These are phyloP conservation scores for Tenthredo distinguenda DNA, from an alignment of 2,888 invertebrate species.

Conservation along the genomic window DNA sequence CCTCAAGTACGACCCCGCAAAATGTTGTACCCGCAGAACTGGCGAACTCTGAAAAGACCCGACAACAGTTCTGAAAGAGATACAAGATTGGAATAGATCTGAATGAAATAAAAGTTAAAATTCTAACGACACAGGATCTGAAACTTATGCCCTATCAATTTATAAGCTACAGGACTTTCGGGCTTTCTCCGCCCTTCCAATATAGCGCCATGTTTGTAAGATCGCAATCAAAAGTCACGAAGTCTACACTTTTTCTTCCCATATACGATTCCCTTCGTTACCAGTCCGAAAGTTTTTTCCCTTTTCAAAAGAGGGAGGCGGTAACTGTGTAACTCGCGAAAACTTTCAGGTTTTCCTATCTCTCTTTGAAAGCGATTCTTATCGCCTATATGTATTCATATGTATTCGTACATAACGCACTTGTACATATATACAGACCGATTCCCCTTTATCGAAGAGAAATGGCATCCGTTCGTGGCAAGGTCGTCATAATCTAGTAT, in stretches of 20 bases:
- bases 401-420: background rate
- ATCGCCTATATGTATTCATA: background rate
- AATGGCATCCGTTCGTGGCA: background rate
- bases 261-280: constrained; percentile 35
- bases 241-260: constrained; percentile 14
- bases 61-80: background rate
- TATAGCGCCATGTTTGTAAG: background rate
- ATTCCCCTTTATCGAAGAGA: background rate
- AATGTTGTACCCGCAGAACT: background rate
- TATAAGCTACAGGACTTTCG: background rate
- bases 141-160: background rate
- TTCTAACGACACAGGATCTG: background rate
- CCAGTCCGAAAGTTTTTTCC: constrained; percentile 22
- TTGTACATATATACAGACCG: background rate
- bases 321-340: constrained; percentile 11
- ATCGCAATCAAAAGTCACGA: constrained; percentile 44
- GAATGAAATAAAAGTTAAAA: background rate
- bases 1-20: background rate
- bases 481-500: background rate
- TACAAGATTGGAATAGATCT: background rate
- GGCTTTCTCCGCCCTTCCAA: background rate
- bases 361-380: background rate
- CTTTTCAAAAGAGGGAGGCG: constrained; percentile 11
- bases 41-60: background rate
- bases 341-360: constrained; percentile 3